phyloP scores from a whole-genome alignment of 2,113 vertebrate species.

The Diadophis punctatus region DNA sequence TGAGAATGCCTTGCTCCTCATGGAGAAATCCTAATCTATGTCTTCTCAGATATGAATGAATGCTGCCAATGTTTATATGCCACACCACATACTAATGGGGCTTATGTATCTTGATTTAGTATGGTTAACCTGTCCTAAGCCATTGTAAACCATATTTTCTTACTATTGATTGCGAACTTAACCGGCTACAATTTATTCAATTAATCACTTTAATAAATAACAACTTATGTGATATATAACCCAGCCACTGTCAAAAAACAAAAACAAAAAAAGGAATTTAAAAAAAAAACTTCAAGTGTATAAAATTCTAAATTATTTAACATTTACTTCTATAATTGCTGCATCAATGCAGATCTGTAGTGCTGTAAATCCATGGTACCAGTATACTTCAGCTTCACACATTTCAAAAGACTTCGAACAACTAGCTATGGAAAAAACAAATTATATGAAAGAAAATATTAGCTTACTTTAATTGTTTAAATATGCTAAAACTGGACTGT shows the following conservation, averaged over 20 bases:
- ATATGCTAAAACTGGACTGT: not conserved
- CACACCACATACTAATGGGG: not conserved
- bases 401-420: conserved; percentile 59
- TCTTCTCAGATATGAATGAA: not conserved
- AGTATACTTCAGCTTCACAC: conserved; percentile 85
- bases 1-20: not conserved
- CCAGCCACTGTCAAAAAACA: fast-evolving
- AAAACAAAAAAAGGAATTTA: fast-evolving
- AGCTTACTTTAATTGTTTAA: fast-evolving
- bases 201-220: not conserved
- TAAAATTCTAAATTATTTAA: not conserved
- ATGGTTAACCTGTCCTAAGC: not conserved
- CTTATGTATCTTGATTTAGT: not conserved
- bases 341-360: conserved; percentile 88
- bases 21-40: not conserved
- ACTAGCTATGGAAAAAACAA: conserved; percentile 51
- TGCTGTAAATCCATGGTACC: conserved; percentile 82
- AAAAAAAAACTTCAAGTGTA: fast-evolving
- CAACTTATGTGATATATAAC: not conserved
- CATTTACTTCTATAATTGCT: conserved; percentile 87
- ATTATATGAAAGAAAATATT: not conserved
- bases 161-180: not conserved
- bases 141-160: not conserved
- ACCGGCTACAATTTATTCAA: not conserved
- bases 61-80: not conserved